phyloP scores from a whole-genome alignment of 1,140 invertebrate species.

The Aphelenchoides avenae region DNA sequence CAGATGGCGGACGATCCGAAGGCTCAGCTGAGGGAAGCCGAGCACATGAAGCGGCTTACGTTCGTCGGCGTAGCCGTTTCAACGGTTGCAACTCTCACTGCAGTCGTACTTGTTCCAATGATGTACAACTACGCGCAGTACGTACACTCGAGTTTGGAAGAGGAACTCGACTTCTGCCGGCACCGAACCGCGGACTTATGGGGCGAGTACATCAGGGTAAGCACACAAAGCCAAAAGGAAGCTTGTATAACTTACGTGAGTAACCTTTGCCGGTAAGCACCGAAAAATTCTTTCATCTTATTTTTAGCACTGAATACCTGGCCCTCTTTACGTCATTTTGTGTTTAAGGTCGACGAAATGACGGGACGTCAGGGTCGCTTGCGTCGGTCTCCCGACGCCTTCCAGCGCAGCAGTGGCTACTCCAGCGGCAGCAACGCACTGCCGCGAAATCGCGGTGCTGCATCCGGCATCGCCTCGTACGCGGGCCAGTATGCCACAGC shows the following conservation, averaged over 20 bases:
- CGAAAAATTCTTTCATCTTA: no score
- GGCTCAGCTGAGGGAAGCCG: no score
- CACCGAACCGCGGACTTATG: conserved; percentile 2
- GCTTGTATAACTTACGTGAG: no score
- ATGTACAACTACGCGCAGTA: conserved; percentile 55
- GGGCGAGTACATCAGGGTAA: neutral
- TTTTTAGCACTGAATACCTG: no score
- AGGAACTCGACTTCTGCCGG: conserved; percentile 18
- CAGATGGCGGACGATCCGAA: no score
- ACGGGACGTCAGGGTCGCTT: no score
- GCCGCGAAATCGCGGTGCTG: neutral
- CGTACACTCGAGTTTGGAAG: conserved; percentile 47
- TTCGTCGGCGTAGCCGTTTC: conserved; percentile 46
- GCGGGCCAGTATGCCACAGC: neutral
- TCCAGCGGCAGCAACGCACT: neutral
- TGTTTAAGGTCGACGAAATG: no score
- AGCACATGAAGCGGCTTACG: conserved; percentile 36
- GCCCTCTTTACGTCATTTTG: no score
- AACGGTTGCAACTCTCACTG: conserved; percentile 46
- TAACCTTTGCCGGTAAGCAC: no score
- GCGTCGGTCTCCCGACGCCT: no score
- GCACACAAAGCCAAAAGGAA: neutral
- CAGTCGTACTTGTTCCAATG: conserved; percentile 48
- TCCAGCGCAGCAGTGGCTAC: no score
- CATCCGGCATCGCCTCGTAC: no score